Base-by-base conservation (phyloP, 2,797 vertebrate species). In the Coregonus ussuriensis region DNA sequence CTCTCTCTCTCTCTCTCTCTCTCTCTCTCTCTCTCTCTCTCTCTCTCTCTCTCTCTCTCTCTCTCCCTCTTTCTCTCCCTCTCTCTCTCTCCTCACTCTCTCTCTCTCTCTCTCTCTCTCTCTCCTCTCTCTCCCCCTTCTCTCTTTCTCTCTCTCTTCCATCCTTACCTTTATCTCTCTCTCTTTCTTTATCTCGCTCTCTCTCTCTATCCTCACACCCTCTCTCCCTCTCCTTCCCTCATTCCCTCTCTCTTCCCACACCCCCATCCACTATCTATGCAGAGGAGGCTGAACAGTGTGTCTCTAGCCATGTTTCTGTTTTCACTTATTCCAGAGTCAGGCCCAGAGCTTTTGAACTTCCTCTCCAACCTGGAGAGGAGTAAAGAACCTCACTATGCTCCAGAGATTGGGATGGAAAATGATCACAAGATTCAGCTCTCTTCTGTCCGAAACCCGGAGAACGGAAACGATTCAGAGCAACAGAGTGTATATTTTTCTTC, bases 241-340 rank as follows among this genome's bases (percentile, higher is more conserved):
- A 56, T 71, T 35, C 73, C 73, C 62, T n/a, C 35, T 16, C 6
- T 29, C 29, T 37, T 66, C 69, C 41, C 62, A 51, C 74, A 51
- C 37, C 79, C 81, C 88, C 78, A 82, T 88, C 86, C 81, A 71
- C 82, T 93, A 89, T 80, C 35, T 37, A 37, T 37, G 83, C 88
- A 88, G 87, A 90, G 88, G 91, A 81, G 33, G 33, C 41, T 41
- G 41, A 41, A 41, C 18, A 88, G 88, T 93, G 91, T 91, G 88
- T 41, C 41, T 41, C 41, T 89, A 88, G 91, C 85, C 88, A 92
- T 90, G 93, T 94, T 92, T 95, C 91, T 91, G 89, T 89, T 95
- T 95, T 93, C 92, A 93, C 90, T 88, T 93, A 89, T 91, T 92
- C 89, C 88, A 89, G 86, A 88, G 76, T 74, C 88, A 87, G 86